Percentiles rank a stretch among this genome's conserved stretches.
Evolutionary conservation across 1,140 invertebrate species (phyloP).

Genomic region (Conus betulinus): DNA sequence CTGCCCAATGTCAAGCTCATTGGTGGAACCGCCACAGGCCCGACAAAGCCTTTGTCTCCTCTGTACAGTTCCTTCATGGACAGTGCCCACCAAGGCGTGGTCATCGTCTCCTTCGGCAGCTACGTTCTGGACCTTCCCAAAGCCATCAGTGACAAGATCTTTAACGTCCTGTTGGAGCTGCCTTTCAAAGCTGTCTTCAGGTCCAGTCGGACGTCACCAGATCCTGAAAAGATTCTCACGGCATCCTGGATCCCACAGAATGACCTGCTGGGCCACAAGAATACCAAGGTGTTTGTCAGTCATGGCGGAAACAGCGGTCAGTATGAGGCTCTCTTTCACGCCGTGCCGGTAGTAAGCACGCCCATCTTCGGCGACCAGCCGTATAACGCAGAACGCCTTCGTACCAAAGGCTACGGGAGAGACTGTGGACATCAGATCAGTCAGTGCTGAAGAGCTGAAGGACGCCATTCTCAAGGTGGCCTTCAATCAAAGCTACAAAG

Average conservation of each 20-base stretch:
- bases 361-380: slow-evolving; percentile 84
- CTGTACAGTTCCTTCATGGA: slow-evolving; percentile 39
- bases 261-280: slow-evolving; percentile 40
- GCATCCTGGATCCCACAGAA: slow-evolving; percentile 45
- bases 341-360: slow-evolving; percentile 85
- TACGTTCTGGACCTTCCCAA: slow-evolving; percentile 13
- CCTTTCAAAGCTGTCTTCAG: slow-evolving; percentile 32
- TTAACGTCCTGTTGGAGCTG: slow-evolving; percentile 30
- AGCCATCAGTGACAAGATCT: slow-evolving; percentile 36
- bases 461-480: slow-evolving; percentile 54
- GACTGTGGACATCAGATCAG: slow-evolving; percentile 62
- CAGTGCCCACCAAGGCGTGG: slow-evolving; percentile 39
- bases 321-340: slow-evolving; percentile 82
- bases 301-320: slow-evolving; percentile 86
- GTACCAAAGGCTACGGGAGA: slow-evolving; percentile 68
- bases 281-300: slow-evolving; percentile 81
- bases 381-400: slow-evolving; percentile 73
- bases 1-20: slow-evolving; percentile 55
- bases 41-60: slow-evolving; percentile 26
- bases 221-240: slow-evolving; percentile 36
- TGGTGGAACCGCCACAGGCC: slow-evolving; percentile 47
- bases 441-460: slow-evolving; percentile 58
- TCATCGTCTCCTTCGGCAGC: slow-evolving; percentile 51
- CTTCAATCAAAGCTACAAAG: slow-evolving; percentile 25
- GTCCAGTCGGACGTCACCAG: slow-evolving; percentile 29